Evolutionary conservation across 2,797 vertebrate species (phyloP).

Genomic region (Brachymystax lenok): DNA sequence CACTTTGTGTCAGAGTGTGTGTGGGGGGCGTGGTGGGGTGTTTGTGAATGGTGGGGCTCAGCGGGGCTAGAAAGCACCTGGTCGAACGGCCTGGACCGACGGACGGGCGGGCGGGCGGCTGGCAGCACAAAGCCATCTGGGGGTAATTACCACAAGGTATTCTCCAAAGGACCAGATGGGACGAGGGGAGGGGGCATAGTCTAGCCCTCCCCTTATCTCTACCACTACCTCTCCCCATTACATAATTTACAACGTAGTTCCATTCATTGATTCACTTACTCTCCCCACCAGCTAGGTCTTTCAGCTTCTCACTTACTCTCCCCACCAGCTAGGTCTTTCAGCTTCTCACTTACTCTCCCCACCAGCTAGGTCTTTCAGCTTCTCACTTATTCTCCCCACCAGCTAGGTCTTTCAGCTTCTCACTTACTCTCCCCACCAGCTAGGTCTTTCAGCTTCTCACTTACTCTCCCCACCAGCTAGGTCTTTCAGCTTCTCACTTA

Average conservation of each 20-base stretch:
- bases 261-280: slow-evolving; percentile 99
- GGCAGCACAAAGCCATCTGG: slow-evolving; percentile 93
- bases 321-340: too few species aligned
- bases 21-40: slow-evolving; percentile 69
- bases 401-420: too few species aligned
- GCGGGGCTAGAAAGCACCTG: slow-evolving; percentile 96
- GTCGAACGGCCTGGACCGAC: slow-evolving; percentile 85
- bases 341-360: too few species aligned
- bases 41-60: slow-evolving; percentile 89
- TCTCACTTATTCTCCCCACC: too few species aligned
- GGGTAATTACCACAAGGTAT: slow-evolving; percentile 99
- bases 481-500: too few species aligned
- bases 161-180: slow-evolving; percentile 99
- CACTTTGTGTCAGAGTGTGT: slow-evolving; percentile 68
- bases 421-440: too few species aligned
- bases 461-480: too few species aligned
- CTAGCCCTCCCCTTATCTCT: slow-evolving; percentile 23
- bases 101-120: slow-evolving; percentile 67
- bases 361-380: too few species aligned
- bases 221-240: slow-evolving; percentile 72
- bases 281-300: slow-evolving; percentile 97
- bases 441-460: too few species aligned
- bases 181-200: slow-evolving; percentile 53
- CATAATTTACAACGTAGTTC: slow-evolving; percentile 98
- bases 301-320: slow-evolving; percentile 73